Base-by-base conservation (phyloP, 2,888 invertebrate genomes). In the Drosophila subsilvestris region DNA sequence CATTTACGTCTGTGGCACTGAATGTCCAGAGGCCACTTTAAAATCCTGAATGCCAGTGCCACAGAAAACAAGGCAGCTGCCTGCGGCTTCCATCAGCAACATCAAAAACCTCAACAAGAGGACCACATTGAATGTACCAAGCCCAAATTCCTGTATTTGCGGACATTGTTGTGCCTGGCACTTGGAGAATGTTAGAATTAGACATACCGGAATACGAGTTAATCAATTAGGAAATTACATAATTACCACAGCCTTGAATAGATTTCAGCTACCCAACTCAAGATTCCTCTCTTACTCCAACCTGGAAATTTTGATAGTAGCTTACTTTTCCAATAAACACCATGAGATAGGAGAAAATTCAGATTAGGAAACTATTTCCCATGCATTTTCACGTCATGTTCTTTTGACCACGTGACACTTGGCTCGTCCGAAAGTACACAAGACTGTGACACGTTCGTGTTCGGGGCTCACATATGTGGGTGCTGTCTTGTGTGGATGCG, bases 361-460 rank as follows among this genome's bases (percentile, higher is more conserved):
- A 22, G 6, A 6, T 25, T 0, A 6, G 25, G 25, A 25, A 25
- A 6, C 14, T 18, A 32, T 32, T n/a, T 27, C 4, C 17, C 14
- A 1, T 12, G 20, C 20, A 27, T 45, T 65, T 56, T 20, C 8
- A 0, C 6, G 6, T 6, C 37, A 37, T 14, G 14, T 32, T 32
- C 12, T 14, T 42, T 17, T 70, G 72, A 53, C 70, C 70, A 45
- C 56, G 72, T 7, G 55, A 50, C 51, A 53, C 71, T 62, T 22
- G 54, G 47, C 27, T 25, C 29, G 37, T 65, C 55, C 32, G 55
- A 18, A 66, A 56, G 48, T 66, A 48, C 37, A 48, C 32, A 49
- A 72, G 51, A 50, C 63, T 73, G 48, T 63, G 63, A 49, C 72
- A 71, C 71, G 63, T 72, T 53, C 63, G 32, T 14, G 27, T 42